Evolutionary conservation across 2,113 vertebrate genomes (phyloP), one percentile per base, ranked within the genome.

Genomic region (Oreocharis arfaki): DNA sequence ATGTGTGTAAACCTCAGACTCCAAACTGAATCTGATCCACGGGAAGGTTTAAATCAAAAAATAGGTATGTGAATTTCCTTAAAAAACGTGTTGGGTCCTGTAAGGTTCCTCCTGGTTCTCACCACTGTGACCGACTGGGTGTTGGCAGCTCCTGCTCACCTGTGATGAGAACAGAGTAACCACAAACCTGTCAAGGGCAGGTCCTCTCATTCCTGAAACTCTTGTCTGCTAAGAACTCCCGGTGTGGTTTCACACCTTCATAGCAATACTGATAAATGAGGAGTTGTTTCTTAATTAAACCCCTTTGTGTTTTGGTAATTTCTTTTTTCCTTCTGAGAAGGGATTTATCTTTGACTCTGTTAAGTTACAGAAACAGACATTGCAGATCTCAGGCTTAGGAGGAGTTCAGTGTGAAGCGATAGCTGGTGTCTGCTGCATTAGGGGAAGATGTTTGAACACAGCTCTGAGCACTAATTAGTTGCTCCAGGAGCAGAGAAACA

Each of bases 51-150:
- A 49, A 63, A 33, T 49, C 10, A 30, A 73, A 80, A 76, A 21
- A 9, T 3, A 42, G 10, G n/a, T 46, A 10, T 0, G 2, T 46
- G 26, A 41, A 23, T 28, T 76, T 35, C 79, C 19, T 56, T 64
- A 9, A 46, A 70, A 86, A 33, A 16, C 0, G 0, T 8, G 22
- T 23, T 21, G 7, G 30, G 20, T 37, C 11, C 16, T 0, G 0
- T 3, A 4, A 32, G 10, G 32, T 18, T 73, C 39, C 37, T 52
- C 37, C n/a, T 73, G 52, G 10, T 75, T 70, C 75, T 87, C 52
- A 30, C 14, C 7, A 3, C 2, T n/a, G 52, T 44, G 16, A 1
- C 37, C n/a, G 30, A 4, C 22, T 7, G 53, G 19, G 19, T 22
- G 24, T 39, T 52, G 41, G 57, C 61, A 79, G 52, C 70, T 79